Base-by-base conservation (phyloP, 1,140 invertebrate genomes). In the Magallana gigas region DNA sequence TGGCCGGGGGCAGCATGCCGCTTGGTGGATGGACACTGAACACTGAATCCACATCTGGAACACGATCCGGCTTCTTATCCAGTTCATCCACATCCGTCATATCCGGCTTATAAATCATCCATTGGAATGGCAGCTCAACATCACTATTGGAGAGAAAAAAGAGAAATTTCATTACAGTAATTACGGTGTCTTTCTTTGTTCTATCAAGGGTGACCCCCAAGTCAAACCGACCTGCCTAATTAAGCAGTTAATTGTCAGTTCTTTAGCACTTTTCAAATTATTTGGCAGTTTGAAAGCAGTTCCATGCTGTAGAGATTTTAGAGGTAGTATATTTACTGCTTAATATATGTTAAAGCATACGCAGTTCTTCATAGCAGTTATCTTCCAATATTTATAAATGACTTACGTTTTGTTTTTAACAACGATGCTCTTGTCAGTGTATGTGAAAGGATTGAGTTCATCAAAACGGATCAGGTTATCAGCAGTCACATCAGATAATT, bases 401-500 rank as follows among this genome's bases (percentile, higher is more conserved):
- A 92, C 93, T 91, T 88, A 94, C 93, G 93, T 93, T 58, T 58
- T 86, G 86, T 94, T 94, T 84, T 91, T 90, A 1, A 94, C 88
- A 12, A 86, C 90, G 29, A 94, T 89, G 29, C 76, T 87, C 23
- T 91, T 91, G 86, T 94, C 93, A 9, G 91, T 93, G 91, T 94
- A 94, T 5, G 94, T 94, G 90, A 92, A 94, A 9, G 94, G 93
- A 87, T 94, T 94, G 2, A 94, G 92, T 58, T 93, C 91, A 80
- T 93, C 93, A 92, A 95, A 95, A 86, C 91, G 89, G 23, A 94
- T 90, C 57, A 93, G 90, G 71, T 94, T 90, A 84, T 94, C 87
- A 9, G 94, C 92, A 1, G 93, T 90, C 9, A 90, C 76, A 83
- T 95, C 94, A 48, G 87, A 87, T 57, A 93, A 68, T 87, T 94